phyloP scores from a whole-genome alignment of 2,113 vertebrate genomes.

The Perccottus glenii region DNA sequence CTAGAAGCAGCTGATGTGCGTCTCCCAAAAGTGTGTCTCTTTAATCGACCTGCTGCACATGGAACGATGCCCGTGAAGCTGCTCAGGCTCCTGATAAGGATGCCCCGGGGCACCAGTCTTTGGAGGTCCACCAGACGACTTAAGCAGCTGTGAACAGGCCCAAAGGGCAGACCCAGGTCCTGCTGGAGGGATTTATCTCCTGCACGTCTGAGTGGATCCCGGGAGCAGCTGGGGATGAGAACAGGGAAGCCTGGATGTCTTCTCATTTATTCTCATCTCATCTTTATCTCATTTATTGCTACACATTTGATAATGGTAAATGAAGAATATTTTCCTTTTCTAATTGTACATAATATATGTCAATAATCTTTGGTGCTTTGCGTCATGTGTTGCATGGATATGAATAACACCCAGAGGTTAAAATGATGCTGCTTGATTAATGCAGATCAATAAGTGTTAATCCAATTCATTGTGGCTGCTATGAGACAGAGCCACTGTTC shows the following conservation, averaged over 20 bases:
- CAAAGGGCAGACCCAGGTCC: not conserved
- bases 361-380: not conserved
- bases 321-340: not conserved
- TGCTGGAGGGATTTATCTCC: not conserved
- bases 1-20: not conserved
- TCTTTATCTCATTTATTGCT: too few relatives aligned
- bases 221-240: not conserved
- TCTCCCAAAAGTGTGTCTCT: not conserved
- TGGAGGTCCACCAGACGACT: not conserved
- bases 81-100: not conserved
- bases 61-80: too few relatives aligned
- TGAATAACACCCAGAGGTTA: not conserved
- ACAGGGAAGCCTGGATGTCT: not conserved
- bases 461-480: not conserved
- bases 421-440: not conserved
- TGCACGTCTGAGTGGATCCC: not conserved
- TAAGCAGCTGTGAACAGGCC: not conserved
- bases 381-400: not conserved
- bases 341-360: too few relatives aligned
- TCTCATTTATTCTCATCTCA: too few relatives aligned
- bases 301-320: not conserved
- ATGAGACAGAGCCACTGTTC: too few relatives aligned
- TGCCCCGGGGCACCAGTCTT: not conserved
- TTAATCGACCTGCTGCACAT: not conserved
- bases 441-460: not conserved